Base-by-base conservation (phyloP, 2,797 vertebrate species). In the Nyctalus aviator region DNA sequence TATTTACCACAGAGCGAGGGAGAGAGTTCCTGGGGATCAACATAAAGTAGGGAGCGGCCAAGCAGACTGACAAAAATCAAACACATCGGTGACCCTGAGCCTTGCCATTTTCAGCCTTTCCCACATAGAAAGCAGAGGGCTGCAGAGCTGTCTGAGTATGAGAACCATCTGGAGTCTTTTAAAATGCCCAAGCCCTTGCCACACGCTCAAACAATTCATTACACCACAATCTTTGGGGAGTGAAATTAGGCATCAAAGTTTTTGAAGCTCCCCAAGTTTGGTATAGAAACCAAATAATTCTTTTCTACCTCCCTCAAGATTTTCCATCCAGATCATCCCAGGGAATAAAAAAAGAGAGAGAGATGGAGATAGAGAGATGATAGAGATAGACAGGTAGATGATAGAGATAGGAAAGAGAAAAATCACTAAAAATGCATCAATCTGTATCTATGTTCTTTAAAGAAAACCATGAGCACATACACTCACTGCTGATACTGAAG, bases 351-450 rank as follows among this genome's bases (percentile, higher is more conserved):
- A 20, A 77, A 85, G 6, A 15, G 27, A 59, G 10, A 27, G 23
- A 57, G 59, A 62, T 30, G 30, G 59, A 62, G 57, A 14, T 27
- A 59, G 57, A 59, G 4, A 59, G 5, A 30, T 48, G 25, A 30
- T 27, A 62, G 59, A 59, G 57, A 6, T 59, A 48, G 6, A 41
- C 37, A 41, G 37, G 37, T 7, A 59, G 5, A 30, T 48, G 25
- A 30, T 27, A 62, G 59, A 59, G 57, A 6, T 59, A 48, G 6
- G 2, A 1, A 18, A 32, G 8, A 14, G 23, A 30, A 71, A 13
- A 76, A 68, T 76, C 27, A 84, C n/a, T 62, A 88, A 79, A 50
- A 75, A 85, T 57, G 12, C n/a, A 90, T 90, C 79, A 73, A 79
- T 50, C 71, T 62, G 10, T 82, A 20, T 25, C 46, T 66, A 23